These are phyloP conservation scores for Phrynocephalus vlangalii DNA, from an alignment of 2,797 vertebrate genomes.

Conservation along the genomic window DNA sequence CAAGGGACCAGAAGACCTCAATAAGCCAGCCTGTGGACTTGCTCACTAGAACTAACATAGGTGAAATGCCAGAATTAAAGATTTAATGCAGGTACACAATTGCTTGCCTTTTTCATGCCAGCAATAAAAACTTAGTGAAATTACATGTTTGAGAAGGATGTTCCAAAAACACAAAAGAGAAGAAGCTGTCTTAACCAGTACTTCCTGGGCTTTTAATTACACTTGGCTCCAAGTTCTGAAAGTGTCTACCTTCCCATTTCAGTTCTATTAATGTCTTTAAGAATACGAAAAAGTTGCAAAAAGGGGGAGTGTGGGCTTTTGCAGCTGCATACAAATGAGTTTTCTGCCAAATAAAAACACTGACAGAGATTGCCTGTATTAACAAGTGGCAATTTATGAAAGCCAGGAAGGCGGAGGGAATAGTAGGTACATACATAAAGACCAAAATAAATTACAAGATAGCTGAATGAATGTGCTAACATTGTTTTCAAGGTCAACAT, in stretches of 20 bases:
- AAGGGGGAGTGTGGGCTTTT: slow-evolving; percentile 61
- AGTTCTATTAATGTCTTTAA: slow-evolving; percentile 70
- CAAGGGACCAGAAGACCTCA: slow-evolving; percentile 67
- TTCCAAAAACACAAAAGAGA: slow-evolving; percentile 49
- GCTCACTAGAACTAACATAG: slow-evolving; percentile 63
- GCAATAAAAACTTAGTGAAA: slow-evolving; percentile 63
- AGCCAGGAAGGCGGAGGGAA: neutral
- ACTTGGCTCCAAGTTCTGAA: slow-evolving; percentile 73
- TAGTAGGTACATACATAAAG: neutral
- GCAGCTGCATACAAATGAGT: slow-evolving; percentile 61
- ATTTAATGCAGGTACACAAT: slow-evolving; percentile 64
- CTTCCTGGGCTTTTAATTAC: slow-evolving; percentile 78
- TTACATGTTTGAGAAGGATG: slow-evolving; percentile 66
- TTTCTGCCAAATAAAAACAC: slow-evolving; percentile 66
- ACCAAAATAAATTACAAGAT: slow-evolving; percentile 48
- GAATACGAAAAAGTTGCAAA: slow-evolving; percentile 60
- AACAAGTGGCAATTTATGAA: slow-evolving; percentile 63
- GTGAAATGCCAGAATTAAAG: slow-evolving; percentile 70
- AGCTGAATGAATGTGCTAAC: neutral
- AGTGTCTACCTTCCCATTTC: slow-evolving; percentile 72
- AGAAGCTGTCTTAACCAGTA: slow-evolving; percentile 66
- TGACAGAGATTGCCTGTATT: slow-evolving; percentile 47
- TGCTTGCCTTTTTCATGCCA: slow-evolving; percentile 73
- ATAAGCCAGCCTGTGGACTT: slow-evolving; percentile 68
- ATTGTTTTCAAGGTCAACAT: slow-evolving; percentile 44